Conservation (phyloP, 2,113 vertebrate genomes). For the Sialia sialis region DNA sequence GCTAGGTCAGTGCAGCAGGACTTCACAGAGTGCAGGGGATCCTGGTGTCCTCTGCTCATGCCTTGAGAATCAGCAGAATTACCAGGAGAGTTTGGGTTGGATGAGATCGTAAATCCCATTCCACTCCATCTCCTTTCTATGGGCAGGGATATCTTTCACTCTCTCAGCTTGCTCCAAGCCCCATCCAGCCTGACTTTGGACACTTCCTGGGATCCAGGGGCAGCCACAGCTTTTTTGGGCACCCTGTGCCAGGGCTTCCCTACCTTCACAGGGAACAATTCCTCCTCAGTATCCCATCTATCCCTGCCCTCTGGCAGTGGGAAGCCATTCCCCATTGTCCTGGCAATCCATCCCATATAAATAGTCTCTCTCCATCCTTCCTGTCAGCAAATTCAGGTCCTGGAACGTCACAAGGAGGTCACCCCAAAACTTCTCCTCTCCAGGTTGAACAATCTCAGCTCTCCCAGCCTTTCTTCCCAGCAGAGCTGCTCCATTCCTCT, state of each 20-base stretch:
- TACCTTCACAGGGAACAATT: neutral
- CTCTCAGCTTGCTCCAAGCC: neutral
- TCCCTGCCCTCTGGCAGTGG: accelerated
- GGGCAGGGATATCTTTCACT: neutral
- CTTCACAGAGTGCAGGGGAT: neutral
- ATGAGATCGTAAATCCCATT: neutral
- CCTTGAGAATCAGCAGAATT: neutral
- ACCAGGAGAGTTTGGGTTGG: neutral
- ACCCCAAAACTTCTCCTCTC: neutral
- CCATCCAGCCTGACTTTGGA: neutral
- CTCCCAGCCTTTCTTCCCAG: neutral
- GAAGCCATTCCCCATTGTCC: accelerated
- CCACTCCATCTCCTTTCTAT: no score
- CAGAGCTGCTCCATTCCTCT: neutral
- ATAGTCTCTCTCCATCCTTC: neutral
- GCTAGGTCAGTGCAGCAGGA: neutral
- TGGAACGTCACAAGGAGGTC: accelerated
- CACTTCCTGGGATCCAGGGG: neutral
- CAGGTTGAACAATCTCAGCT: neutral
- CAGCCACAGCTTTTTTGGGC: neutral
- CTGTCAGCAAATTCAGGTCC: accelerated
- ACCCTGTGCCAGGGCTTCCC: neutral
- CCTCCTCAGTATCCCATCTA: neutral
- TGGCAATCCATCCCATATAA: accelerated
- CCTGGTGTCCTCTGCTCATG: neutral